Evolutionary conservation across 2,888 invertebrate genomes (phyloP).

Genomic region (Notodonta ziczac): DNA sequence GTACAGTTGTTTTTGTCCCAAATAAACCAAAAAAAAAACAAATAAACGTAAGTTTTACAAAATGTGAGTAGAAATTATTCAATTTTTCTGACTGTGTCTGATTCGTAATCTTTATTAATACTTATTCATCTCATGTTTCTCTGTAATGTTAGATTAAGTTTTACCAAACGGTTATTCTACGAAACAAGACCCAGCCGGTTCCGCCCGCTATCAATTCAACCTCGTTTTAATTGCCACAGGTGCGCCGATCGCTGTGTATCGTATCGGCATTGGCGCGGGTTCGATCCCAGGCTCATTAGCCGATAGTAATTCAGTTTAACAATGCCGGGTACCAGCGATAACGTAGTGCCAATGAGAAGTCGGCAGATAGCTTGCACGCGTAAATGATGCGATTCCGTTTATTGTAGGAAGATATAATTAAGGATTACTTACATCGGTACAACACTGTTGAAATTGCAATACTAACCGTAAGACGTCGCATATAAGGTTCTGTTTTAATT

Average conservation of each 20-base stretch:
- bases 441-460: too few species aligned
- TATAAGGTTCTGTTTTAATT: too few species aligned
- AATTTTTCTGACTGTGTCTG: too few species aligned
- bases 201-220: constrained; percentile 17
- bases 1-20: too few species aligned
- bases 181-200: constrained; percentile 12
- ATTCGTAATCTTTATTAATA: neutral
- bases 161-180: neutral
- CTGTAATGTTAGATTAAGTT: neutral
- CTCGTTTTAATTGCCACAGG: constrained; percentile 38
- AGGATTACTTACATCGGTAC: too few species aligned
- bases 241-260: constrained; percentile 27
- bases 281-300: constrained; percentile 68
- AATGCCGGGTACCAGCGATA: constrained; percentile 49
- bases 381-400: constrained; percentile 28
- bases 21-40: too few species aligned
- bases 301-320: constrained; percentile 72
- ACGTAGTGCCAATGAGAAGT: constrained; percentile 22
- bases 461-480: too few species aligned
- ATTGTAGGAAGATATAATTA: constrained; percentile 9
- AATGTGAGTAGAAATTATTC: too few species aligned
- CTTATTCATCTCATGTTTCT: neutral
- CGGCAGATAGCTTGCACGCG: constrained; percentile 27
- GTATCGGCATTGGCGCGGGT: constrained; percentile 29
- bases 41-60: too few species aligned